Base-by-base conservation (phyloP, 2,888 invertebrate genomes). In the Eledone cirrhosa region DNA sequence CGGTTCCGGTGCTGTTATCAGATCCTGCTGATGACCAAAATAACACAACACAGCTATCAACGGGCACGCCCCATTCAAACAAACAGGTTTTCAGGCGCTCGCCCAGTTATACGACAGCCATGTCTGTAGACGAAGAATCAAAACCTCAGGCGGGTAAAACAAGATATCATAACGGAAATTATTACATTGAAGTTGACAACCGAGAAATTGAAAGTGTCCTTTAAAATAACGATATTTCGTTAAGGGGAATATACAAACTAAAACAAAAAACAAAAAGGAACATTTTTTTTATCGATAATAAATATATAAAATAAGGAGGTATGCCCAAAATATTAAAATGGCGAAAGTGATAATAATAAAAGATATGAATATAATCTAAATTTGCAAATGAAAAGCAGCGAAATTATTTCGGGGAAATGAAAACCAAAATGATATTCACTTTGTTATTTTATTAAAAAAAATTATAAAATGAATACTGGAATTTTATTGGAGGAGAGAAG, bases 131-230 rank as follows among this genome's bases (percentile, higher is more conserved):
- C n/a, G 77, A 79, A 24, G 41, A 74, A 11, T 33, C 41, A 27
- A 77, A 77, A 48, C 80, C 82, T 65, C 79, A 79, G 65, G 53
- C 78, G 31, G 78, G 78, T 27, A 83, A 80, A 78, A 77, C 79
- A 33, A 79, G 84, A 80, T 84, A 82, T 78, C 83, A 85, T 78
- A 87, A 87, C 77, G 87, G 87, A n/a, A 87, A 87, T 75, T 86
- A 86, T 79, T 88, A 88, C 77, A 84, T 86, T n/a, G 86, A 86
- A 72, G 85, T 88, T 53, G 80, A 83, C 53, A 82, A 79, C 65
- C 78, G 80, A 67, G 84, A 83, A 47, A 82, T 82, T 48, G 76
- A 76, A 48, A 76, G 76, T 29, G 76, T 76, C 22, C 76, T 76
- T 24, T 76, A 41, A 72, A 41, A 41, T 22, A 41, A 72, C 27